These are phyloP conservation scores for Megaustenia siamemsis DNA, from an alignment of 2,888 invertebrate species.

Conservation along the genomic window DNA sequence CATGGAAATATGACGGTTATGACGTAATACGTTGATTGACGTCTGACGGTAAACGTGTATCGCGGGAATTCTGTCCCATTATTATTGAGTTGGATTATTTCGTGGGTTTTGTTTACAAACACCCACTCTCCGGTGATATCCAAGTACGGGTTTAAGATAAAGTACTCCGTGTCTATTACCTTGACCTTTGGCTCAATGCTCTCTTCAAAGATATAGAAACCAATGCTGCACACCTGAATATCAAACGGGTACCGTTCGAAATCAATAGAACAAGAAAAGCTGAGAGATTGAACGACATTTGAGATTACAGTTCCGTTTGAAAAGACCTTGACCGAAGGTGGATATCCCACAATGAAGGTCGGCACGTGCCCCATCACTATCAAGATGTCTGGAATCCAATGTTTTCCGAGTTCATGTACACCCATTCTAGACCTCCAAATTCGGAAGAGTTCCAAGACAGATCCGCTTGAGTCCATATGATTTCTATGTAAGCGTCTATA, in stretches of 20 bases:
- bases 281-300: background rate
- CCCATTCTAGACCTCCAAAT: no score
- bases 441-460: no score
- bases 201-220: background rate
- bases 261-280: background rate
- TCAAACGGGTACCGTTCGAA: constrained; percentile 18
- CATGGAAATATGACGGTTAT: constrained; percentile 45
- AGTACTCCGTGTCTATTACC: no score
- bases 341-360: no score
- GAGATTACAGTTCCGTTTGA: background rate
- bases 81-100: background rate
- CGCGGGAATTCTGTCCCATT: no score
- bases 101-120: background rate
- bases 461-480: no score
- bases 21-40: constrained; percentile 37
- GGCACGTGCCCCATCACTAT: no score
- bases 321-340: background rate
- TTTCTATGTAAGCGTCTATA: no score
- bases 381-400: no score
- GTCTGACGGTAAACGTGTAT: background rate
- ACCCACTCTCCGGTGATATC: background rate
- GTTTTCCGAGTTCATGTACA: no score
- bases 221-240: constrained; percentile 13
- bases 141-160: background rate
- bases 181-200: no score